Base-by-base conservation (phyloP, 2,797 vertebrate species). In the Cossypha heuglini region DNA sequence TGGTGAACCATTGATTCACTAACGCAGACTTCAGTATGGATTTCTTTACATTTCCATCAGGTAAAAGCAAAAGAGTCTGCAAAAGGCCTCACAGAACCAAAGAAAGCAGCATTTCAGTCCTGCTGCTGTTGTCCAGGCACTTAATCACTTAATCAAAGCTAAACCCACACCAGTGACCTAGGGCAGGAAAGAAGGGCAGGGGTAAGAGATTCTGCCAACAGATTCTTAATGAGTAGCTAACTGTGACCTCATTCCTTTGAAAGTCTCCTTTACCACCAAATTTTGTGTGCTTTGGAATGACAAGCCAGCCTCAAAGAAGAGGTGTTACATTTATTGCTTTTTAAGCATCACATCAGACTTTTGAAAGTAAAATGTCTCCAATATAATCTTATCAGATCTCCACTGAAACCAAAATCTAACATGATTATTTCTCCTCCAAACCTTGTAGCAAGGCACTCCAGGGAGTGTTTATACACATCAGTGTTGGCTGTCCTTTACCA, bases 331-430 rank as follows among this genome's bases (percentile, higher is more conserved):
- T 87, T 78, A 66, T 57, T 69, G 59, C 71, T 69, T 90, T 96
- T 89, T 88, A 71, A 86, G 71, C 67, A 96, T 94, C 93, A 35
- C 49, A 81, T 52, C 54, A 67, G 49, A 64, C 46, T 96, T 95
- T 46, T 66, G 63, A 93, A 97, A 93, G 76, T 72, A 93, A 97
- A 97, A 90, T 46, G 54, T 49, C 59, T 83, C 69, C 61, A 68
- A 58, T 64, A 86, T 91, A 96, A 95, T 91, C 80, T 94, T 92
- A 96, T 91, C 61, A 92, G 88, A 93, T 78, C 67, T 96, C 90
- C 91, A 74, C 74, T 93, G 82, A 95, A 97, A 88, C 63, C 20
- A 1, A 97, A 96, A 94, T 87, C 86, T 96, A 94, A 97, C 72
- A 52, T 69, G 83, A 96, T 90, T 95, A 89, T 58, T 94, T 93